Conservation (phyloP, 2,888 invertebrate species). For the Drosophila trichaetosa region DNA sequence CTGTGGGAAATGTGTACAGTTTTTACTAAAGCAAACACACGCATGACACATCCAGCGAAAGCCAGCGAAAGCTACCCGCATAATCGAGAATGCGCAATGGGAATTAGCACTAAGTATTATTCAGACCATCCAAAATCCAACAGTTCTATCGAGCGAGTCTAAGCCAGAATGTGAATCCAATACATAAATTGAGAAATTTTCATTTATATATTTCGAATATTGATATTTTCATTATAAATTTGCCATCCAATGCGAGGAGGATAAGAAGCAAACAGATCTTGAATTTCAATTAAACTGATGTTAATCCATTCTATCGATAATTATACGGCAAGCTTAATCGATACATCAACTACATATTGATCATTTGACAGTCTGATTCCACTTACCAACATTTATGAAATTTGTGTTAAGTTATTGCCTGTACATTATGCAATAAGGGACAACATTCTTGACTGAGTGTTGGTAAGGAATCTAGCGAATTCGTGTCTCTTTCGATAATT, state of each 20-base stretch:
- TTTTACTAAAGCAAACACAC: slow-evolving; percentile 23
- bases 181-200: neutral
- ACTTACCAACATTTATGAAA: neutral
- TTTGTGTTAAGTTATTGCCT: neutral
- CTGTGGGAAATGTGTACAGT: slow-evolving; percentile 50
- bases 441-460: too few species aligned
- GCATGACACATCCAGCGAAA: neutral
- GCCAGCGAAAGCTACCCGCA: neutral
- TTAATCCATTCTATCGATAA: neutral
- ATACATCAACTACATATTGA: neutral
- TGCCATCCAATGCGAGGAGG: neutral
- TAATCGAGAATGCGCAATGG: slow-evolving; percentile 3
- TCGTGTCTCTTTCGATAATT: neutral
- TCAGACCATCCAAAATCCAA: neutral
- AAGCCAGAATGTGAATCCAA: neutral
- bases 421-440: neutral
- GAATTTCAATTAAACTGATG: neutral
- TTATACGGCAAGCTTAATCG: neutral
- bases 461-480: neutral
- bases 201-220: neutral
- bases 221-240: neutral
- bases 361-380: neutral
- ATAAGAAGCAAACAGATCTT: neutral
- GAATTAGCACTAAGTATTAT: slow-evolving; percentile 44
- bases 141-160: neutral